Conservation (phyloP, 2,113 vertebrate genomes). For the Ictalurus punctatus region DNA sequence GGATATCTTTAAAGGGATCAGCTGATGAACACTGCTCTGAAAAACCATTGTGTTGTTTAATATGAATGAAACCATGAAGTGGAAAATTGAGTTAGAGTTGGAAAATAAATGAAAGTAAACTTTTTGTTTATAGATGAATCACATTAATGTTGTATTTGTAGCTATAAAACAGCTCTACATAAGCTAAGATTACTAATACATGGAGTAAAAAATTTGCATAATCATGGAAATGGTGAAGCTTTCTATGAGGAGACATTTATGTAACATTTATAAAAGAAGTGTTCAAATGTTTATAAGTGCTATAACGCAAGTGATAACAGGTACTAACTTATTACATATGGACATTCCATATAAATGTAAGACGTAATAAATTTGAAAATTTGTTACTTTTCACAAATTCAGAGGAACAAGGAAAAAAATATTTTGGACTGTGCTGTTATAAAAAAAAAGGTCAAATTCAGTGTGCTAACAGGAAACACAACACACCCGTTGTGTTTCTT, state of each 20-base stretch:
- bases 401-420: background rate
- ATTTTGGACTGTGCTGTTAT: background rate
- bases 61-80: background rate
- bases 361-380: background rate
- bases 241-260: background rate
- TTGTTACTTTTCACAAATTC: background rate
- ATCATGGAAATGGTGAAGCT: background rate
- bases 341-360: background rate
- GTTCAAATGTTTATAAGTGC: background rate
- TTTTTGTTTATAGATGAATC: background rate
- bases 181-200: background rate
- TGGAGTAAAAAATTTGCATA: background rate
- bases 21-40: background rate
- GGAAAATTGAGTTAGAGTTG: background rate
- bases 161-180: background rate
- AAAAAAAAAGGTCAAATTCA: background rate
- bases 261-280: background rate
- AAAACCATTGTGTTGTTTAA: background rate
- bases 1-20: constrained; percentile 5
- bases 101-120: background rate
- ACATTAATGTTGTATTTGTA: background rate
- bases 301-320: background rate
- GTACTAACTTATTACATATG: background rate
- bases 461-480: background rate
- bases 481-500: background rate